Evolutionary conservation across 2,797 vertebrate genomes (phyloP), one percentile per base, ranked within the genome.

Genomic region (Meda fulgida): DNA sequence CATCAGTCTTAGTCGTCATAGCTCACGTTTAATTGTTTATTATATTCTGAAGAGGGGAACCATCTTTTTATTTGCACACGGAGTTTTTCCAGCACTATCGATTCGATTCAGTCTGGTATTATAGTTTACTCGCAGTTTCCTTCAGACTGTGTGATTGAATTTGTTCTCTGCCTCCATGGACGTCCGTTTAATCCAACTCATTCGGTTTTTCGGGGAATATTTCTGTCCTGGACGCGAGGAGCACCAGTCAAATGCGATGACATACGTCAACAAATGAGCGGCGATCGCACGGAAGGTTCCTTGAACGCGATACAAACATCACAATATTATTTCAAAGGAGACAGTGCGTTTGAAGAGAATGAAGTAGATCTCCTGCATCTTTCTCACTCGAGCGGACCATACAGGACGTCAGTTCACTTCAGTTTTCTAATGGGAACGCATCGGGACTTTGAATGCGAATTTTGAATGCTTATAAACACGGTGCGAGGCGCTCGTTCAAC

Each of bases 21-120:
- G 80, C 88, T 91, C 90, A 88, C 90, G 86, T 85, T 88, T 85
- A 87, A 85, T 80, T 89, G 91, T 89, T 93, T 93, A 90, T 93
- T 90, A 89, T 91, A 90, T 92, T 92, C 87, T 65, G 71, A 77
- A 67, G 78, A 43, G 34, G 36, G 23, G 13, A 70, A 60, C 36
- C 48, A n/a, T 71, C 34, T 81, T 80, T 81, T 55, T 77, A 34
- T 63, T 66, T 65, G 81, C 66, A 72, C 51, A 69, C 66, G 75
- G 48, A 78, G 83, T 70, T 53, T 36, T 84, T 26, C 5, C 46
- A 29, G 43, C 43, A 40, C 46, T 55, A 13, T 31, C 31, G 23
- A 16, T 60, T 84, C 48, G 66, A 5, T 84, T 72, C 5, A 36
- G 13, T 48, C 36, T 11, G 66, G 4, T 34, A 13, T 84, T 83